These are phyloP conservation scores for Melopsittacus undulatus DNA, from an alignment of 2,797 vertebrate genomes.

Conservation along the genomic window DNA sequence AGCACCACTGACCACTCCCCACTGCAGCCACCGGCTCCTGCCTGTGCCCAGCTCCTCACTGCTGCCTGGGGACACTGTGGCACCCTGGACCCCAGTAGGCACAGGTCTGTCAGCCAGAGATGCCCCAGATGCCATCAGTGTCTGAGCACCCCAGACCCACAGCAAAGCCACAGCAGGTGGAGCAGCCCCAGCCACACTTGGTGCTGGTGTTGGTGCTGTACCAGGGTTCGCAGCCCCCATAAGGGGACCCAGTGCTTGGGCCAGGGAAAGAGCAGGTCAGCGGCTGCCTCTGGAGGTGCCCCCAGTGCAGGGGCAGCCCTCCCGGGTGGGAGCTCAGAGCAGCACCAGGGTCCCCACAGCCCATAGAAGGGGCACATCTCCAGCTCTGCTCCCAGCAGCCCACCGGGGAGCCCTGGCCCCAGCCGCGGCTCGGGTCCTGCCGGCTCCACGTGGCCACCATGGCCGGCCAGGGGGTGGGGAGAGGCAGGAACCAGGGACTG, in stretches of 20 bases:
- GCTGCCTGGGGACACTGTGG: background rate
- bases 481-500: conserved; percentile 47
- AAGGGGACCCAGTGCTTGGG: background rate
- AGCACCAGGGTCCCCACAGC: accelerated
- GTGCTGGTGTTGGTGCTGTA: background rate
- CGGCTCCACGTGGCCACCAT: conserved; percentile 9
- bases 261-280: background rate
- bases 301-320: background rate
- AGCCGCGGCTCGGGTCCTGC: background rate
- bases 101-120: background rate
- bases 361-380: background rate
- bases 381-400: background rate
- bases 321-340: accelerated
- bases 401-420: background rate
- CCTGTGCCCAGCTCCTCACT: background rate
- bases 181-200: accelerated
- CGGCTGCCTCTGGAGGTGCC: background rate
- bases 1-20: background rate
- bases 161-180: background rate
- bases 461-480: background rate
- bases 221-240: background rate
- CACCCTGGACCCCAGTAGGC: background rate
- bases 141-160: background rate
- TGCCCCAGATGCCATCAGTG: background rate
- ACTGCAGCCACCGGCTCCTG: background rate